Conservation (phyloP, 2,888 invertebrate genomes). For the Sarcophaga variegata region DNA sequence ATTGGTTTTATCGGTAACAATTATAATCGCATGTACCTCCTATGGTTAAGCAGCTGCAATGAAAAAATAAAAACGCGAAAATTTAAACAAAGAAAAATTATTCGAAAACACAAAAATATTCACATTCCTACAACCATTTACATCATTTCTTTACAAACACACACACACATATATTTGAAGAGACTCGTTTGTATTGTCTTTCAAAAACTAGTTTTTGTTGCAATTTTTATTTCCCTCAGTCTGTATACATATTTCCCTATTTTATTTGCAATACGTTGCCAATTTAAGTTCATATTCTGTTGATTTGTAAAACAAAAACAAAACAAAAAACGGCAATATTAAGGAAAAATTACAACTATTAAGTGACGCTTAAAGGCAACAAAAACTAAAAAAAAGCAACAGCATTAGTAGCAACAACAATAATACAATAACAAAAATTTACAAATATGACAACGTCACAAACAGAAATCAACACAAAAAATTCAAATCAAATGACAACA, state of each 20-base stretch:
- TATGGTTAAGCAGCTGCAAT: conserved; percentile 43
- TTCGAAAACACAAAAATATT: conserved; percentile 23
- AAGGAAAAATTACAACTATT: conserved; percentile 40
- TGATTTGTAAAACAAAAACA: conserved; percentile 35
- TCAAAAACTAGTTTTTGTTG: conserved; percentile 70
- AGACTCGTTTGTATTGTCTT: conserved; percentile 42
- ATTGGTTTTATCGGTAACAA: background rate
- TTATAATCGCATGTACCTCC: conserved; percentile 20
- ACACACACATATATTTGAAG: conserved; percentile 41
- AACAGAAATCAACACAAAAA: conserved; percentile 71
- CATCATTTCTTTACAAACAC: conserved; percentile 9
- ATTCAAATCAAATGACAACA: conserved; percentile 64
- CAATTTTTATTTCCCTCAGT: conserved; percentile 69
- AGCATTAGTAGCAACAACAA: conserved; percentile 50
- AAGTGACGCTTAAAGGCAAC: conserved; percentile 31
- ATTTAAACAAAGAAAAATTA: background rate
- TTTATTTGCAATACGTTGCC: conserved; percentile 46
- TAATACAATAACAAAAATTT: conserved; percentile 42
- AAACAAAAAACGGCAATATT: conserved; percentile 14
- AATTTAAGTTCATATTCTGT: conserved; percentile 50
- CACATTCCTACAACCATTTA: conserved; percentile 53
- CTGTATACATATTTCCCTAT: conserved; percentile 59
- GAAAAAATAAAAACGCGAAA: conserved; percentile 32
- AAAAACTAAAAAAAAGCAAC: conserved; percentile 13
- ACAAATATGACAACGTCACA: conserved; percentile 71